Conservation (phyloP, 2,797 vertebrate species). For the Leucoraja ocellata region DNA sequence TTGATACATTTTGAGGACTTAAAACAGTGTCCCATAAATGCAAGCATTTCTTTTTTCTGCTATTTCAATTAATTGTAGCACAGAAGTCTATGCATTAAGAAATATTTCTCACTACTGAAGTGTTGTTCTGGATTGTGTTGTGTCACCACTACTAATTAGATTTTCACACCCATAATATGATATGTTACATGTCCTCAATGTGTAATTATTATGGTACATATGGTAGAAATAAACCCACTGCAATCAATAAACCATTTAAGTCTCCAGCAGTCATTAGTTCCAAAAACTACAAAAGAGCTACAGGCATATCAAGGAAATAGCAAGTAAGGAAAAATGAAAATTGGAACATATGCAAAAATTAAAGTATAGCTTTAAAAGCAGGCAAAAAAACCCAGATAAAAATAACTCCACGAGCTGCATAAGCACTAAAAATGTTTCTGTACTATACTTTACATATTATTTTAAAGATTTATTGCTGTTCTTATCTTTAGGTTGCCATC, state of each 20-base stretch:
- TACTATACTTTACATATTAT: background rate
- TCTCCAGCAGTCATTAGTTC: background rate
- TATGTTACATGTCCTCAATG: background rate
- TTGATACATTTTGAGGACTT: background rate
- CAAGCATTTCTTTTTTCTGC: background rate
- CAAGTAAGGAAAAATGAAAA: conserved; percentile 14
- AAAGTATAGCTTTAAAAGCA: background rate
- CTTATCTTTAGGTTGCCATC: background rate
- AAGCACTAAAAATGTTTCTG: background rate
- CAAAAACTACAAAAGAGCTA: background rate
- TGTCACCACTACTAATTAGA: background rate
- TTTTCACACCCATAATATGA: background rate
- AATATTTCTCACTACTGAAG: background rate
- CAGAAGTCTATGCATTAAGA: background rate
- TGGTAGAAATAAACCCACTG: background rate
- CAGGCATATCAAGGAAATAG: background rate
- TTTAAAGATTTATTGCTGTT: background rate
- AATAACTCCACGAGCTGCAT: background rate
- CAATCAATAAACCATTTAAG: background rate
- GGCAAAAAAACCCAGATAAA: background rate
- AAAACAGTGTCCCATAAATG: background rate
- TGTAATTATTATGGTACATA: background rate
- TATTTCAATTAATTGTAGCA: background rate
- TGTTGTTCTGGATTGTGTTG: background rate
- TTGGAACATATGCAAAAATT: background rate